A percentile compares a stretch with the other conserved stretches of the same genome.
phyloP scores from a whole-genome alignment of 2,113 vertebrate species.

The Thalassoma bifasciatum region DNA sequence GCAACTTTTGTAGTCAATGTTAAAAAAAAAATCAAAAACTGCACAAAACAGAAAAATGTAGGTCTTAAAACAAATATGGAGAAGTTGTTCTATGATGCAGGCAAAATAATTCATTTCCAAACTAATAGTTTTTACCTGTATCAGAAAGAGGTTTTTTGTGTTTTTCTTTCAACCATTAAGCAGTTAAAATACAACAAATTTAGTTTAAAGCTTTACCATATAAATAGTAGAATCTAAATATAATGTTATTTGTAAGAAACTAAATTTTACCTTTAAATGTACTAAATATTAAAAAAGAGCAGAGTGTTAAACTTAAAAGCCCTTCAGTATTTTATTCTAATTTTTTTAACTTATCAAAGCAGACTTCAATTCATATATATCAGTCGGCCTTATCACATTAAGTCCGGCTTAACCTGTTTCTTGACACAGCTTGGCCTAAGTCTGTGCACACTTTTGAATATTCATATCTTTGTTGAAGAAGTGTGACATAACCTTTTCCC shows the following conservation, averaged over 20 bases:
- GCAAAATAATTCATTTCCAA: too few relatives aligned
- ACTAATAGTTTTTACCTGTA: too few relatives aligned
- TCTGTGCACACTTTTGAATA: conserved; percentile 72
- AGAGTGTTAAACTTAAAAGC: background rate
- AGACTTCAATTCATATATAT: conserved; percentile 28
- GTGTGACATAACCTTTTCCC: conserved; percentile 81
- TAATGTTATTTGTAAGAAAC: background rate
- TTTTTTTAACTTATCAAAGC: conserved; percentile 25
- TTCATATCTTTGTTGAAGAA: conserved; percentile 79
- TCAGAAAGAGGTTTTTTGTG: too few relatives aligned
- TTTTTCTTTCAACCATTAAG: too few relatives aligned
- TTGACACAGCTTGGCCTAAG: conserved; percentile 45
- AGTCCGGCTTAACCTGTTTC: conserved; percentile 55
- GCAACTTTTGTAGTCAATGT: conserved; percentile 57
- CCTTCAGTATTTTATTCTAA: conserved; percentile 1
- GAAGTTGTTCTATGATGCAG: background rate
- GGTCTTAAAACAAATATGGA: conserved; percentile 13
- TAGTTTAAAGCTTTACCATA: too few relatives aligned
- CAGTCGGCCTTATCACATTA: conserved; percentile 18
- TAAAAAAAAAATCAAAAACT: conserved; percentile 46
- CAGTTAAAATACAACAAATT: too few relatives aligned
- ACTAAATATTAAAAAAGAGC: background rate
- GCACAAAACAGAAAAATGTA: conserved; percentile 15
- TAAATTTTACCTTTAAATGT: background rate
- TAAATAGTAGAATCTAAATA: too few relatives aligned